Conservation (phyloP, 2,797 vertebrate species). For the Threskiornis aethiopicus region DNA sequence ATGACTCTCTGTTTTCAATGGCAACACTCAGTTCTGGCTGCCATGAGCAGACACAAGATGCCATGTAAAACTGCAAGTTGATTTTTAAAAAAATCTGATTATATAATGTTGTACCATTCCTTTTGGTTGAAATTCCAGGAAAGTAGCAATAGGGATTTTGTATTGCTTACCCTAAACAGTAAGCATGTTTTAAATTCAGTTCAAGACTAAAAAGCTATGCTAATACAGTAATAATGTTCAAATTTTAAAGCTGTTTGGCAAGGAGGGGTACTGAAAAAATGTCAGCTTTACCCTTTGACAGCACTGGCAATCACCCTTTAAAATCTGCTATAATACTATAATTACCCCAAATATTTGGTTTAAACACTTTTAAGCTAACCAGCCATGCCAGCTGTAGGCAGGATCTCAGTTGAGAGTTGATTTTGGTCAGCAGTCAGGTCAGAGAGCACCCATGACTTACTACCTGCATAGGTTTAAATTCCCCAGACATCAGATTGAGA, state of each 20-base stretch:
- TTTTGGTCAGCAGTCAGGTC: constrained; percentile 13
- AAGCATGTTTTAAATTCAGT: constrained; percentile 46
- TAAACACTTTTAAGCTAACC: constrained; percentile 9
- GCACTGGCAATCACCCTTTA: constrained; percentile 29
- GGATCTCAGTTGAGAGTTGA: not conserved
- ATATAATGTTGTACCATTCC: constrained; percentile 51
- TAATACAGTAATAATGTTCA: not conserved
- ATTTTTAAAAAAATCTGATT: constrained; percentile 56
- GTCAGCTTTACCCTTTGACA: constrained; percentile 37
- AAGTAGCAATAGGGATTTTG: constrained; percentile 44
- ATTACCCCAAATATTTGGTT: constrained; percentile 48
- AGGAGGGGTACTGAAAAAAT: constrained; percentile 2
- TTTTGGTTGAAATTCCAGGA: constrained; percentile 63
- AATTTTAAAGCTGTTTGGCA: constrained; percentile 37
- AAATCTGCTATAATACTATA: constrained; percentile 40
- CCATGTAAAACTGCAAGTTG: constrained; percentile 59
- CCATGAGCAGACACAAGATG: constrained; percentile 43
- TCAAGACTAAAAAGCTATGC: not conserved
- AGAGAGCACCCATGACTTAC: constrained; percentile 26
- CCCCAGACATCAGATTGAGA: not conserved
- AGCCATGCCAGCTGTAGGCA: not conserved
- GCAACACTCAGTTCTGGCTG: constrained; percentile 52
- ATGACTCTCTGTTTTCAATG: constrained; percentile 65
- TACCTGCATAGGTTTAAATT: constrained; percentile 2
- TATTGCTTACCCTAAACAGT: constrained; percentile 35